These are phyloP conservation scores for Dendrolimus houi DNA, from an alignment of 2,888 invertebrate species.

Conservation along the genomic window DNA sequence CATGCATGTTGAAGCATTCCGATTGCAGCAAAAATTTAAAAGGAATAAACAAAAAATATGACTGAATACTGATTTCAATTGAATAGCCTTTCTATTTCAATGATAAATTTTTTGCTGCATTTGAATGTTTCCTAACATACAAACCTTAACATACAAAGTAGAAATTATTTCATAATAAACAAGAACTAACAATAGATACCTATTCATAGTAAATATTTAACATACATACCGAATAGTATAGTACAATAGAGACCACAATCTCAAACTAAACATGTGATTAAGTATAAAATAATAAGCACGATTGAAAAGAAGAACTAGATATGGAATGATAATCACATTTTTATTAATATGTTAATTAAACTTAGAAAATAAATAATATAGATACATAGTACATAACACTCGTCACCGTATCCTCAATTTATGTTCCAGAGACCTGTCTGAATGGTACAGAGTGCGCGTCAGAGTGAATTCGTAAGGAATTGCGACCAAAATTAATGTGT, in stretches of 20 bases:
- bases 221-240: constrained; percentile 3
- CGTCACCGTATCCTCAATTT: constrained; percentile 66
- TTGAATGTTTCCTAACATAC: constrained; percentile 22
- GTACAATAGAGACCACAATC: constrained; percentile 4
- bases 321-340: constrained; percentile 4
- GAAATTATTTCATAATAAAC: constrained; percentile 24
- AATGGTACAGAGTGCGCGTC: constrained; percentile 90
- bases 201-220: constrained; percentile 15
- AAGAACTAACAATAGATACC: constrained; percentile 18
- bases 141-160: constrained; percentile 26
- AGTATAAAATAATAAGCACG: neutral
- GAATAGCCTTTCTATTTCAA: constrained; percentile 11
- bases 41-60: constrained; percentile 6
- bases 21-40: constrained; percentile 22
- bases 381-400: constrained; percentile 43
- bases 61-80: neutral
- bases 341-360: no score
- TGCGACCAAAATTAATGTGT: constrained; percentile 69
- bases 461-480: constrained; percentile 89
- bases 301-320: no score
- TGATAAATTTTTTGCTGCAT: constrained; percentile 18
- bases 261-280: constrained; percentile 3
- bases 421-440: constrained; percentile 81
- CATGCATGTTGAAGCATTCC: constrained; percentile 45
- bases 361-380: no score